Percentiles rank a stretch among this genome's conserved stretches.
Conservation (phyloP, 2,113 vertebrate species). For the Larimichthys crocea region DNA sequence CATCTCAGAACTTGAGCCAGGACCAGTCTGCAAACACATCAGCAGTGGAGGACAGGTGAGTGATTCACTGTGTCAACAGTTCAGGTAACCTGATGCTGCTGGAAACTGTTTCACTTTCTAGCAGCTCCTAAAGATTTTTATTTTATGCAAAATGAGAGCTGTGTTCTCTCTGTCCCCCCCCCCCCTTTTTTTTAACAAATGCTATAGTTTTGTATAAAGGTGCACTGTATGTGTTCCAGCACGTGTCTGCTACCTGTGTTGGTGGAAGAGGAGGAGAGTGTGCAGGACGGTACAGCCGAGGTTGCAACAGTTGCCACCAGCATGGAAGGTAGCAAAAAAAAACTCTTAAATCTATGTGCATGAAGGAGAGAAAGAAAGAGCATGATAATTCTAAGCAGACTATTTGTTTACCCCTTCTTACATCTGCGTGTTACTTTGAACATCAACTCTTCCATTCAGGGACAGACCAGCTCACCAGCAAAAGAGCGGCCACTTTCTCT, state of each 20-base stretch:
- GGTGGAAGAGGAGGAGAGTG: slow-evolving; percentile 78
- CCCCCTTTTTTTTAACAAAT: neutral
- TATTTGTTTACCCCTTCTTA: slow-evolving; percentile 39
- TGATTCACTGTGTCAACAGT: neutral
- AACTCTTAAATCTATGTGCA: neutral
- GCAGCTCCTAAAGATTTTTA: neutral
- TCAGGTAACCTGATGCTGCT: neutral
- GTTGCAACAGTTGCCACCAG: slow-evolving; percentile 21
- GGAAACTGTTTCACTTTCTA: neutral
- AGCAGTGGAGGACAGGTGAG: slow-evolving; percentile 78
- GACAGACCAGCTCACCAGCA: slow-evolving; percentile 25
- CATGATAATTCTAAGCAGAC: neutral
- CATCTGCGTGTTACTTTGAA: slow-evolving; percentile 25
- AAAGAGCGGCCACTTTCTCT: slow-evolving; percentile 1
- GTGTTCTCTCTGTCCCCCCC: neutral
- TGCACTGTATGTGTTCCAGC: slow-evolving; percentile 54
- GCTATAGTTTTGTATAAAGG: neutral
- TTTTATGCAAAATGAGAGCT: neutral
- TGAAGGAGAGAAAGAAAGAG: slow-evolving; percentile 9
- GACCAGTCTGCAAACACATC: slow-evolving; percentile 65
- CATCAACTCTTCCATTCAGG: slow-evolving; percentile 43
- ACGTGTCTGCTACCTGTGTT: slow-evolving; percentile 77
- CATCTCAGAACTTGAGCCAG: slow-evolving; percentile 71
- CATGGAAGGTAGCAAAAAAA: slow-evolving; percentile 70
- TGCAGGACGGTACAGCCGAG: slow-evolving; percentile 56